Evolutionary conservation across 2,113 vertebrate genomes (phyloP).

Genomic region (Copsychus sechellarum): DNA sequence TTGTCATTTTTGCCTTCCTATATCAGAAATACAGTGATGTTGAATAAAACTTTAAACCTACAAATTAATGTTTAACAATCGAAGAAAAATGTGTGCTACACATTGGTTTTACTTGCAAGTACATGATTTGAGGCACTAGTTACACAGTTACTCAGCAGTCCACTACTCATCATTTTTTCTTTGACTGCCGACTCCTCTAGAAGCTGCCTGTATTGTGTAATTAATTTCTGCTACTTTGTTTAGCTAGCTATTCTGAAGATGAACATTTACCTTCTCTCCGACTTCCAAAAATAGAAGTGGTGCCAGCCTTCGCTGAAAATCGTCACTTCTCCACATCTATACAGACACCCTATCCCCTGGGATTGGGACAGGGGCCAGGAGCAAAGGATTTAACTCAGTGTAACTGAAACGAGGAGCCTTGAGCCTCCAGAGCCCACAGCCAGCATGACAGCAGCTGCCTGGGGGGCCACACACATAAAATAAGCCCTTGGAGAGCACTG

Average conservation of each 20-base stretch:
- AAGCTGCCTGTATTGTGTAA: neutral
- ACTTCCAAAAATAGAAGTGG: neutral
- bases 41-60: neutral
- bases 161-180: neutral
- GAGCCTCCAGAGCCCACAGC: neutral
- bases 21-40: neutral
- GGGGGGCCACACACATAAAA: neutral
- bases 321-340: constrained; percentile 10
- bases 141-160: neutral
- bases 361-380: neutral
- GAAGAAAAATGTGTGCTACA: neutral
- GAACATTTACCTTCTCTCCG: neutral
- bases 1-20: neutral
- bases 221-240: neutral
- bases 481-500: neutral
- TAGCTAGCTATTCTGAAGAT: neutral
- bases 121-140: neutral
- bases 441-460: neutral
- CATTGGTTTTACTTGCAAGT: neutral
- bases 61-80: neutral
- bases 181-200: neutral
- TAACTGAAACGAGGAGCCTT: neutral
- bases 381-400: neutral
- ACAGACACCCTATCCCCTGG: neutral
- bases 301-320: neutral